Conservation (phyloP, 1,140 invertebrate genomes). For the Zeugodacus cucurbitae region DNA sequence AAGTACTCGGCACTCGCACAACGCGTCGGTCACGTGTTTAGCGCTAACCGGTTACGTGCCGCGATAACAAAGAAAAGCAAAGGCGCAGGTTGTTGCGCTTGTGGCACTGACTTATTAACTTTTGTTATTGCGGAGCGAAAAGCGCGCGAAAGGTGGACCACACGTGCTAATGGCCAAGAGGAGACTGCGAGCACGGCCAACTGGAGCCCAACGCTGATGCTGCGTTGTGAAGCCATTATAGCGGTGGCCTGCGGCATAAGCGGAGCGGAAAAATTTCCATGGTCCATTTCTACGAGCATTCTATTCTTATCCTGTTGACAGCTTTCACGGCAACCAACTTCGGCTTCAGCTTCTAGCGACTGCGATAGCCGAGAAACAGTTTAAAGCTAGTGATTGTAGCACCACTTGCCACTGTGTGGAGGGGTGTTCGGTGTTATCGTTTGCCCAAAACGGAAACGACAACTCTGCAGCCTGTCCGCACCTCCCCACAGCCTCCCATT, state of each 20-base stretch:
- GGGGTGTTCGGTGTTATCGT: neutral
- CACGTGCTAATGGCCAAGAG: constrained; percentile 5
- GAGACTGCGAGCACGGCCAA: neutral
- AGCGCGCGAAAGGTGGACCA: constrained; percentile 18
- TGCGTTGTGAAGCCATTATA: neutral
- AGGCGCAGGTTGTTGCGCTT: neutral
- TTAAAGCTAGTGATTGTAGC: neutral
- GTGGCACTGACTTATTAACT: neutral
- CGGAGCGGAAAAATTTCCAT: neutral
- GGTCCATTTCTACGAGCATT: neutral
- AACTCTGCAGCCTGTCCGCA: neutral
- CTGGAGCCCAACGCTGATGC: neutral
- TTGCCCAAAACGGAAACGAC: constrained; percentile 6
- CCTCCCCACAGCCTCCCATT: neutral
- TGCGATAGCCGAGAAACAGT: neutral
- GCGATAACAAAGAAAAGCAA: neutral
- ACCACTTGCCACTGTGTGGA: neutral
- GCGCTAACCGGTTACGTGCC: neutral
- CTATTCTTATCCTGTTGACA: constrained; percentile 21
- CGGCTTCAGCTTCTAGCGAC: neutral
- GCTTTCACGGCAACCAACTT: neutral
- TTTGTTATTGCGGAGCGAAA: neutral
- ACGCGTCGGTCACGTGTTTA: neutral
- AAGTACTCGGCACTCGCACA: neutral
- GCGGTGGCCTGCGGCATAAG: neutral